Conservation (phyloP, 2,797 vertebrate species). For the Enteromius thamalakanensis region DNA sequence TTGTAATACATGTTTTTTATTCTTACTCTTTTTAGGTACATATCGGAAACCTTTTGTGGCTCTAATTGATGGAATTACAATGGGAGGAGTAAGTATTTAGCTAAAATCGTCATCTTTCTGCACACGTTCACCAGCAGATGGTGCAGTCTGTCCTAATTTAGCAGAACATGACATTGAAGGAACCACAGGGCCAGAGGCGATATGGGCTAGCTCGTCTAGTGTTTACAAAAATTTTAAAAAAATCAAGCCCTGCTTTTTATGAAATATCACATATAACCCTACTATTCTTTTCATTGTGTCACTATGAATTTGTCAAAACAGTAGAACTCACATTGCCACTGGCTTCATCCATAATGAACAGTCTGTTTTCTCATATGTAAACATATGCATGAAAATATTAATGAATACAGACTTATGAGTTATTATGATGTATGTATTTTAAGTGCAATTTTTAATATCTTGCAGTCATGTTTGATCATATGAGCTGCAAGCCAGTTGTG, state of each 20-base stretch:
- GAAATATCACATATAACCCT: not conserved
- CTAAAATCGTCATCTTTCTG: not conserved
- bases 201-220: slow-evolving; percentile 18
- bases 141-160: not conserved
- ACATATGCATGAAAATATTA: not conserved
- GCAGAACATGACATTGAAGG: not conserved
- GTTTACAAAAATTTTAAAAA: slow-evolving; percentile 3
- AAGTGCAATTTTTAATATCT: not conserved
- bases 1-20: not conserved
- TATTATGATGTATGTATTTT: slow-evolving; percentile 4
- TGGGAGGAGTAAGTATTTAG: slow-evolving; percentile 92
- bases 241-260: not conserved
- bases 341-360: not conserved
- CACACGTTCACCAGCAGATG: slow-evolving; percentile 22
- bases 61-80: slow-evolving; percentile 93
- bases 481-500: not conserved
- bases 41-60: slow-evolving; percentile 91
- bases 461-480: slow-evolving; percentile 3
- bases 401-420: not conserved
- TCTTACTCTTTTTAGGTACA: slow-evolving; percentile 74
- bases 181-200: not conserved
- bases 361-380: not conserved
- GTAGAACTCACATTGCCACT: not conserved
- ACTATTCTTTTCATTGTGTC: not conserved
- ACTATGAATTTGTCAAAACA: not conserved